Evolutionary conservation across 2,888 invertebrate species (phyloP).

Genomic region (Caenorhabditis sinica): DNA sequence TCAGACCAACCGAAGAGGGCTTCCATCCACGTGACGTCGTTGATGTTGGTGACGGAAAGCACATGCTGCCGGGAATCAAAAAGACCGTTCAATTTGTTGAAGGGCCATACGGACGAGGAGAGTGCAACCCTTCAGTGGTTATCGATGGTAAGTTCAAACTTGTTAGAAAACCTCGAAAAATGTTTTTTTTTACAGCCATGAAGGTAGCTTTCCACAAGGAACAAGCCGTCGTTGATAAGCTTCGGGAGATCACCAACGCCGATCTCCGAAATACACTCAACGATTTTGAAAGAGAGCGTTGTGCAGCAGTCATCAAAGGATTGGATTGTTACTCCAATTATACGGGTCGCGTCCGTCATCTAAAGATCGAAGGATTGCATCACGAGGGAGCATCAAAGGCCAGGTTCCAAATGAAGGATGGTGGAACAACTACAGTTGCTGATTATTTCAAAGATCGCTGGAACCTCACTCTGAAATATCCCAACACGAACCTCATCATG

Average conservation of each 20-base stretch:
- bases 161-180: not conserved
- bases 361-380: slow-evolving; percentile 45
- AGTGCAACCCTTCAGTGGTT: slow-evolving; percentile 62
- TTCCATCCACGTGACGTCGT: slow-evolving; percentile 50
- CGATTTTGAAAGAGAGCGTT: slow-evolving; percentile 42
- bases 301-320: slow-evolving; percentile 58
- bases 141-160: slow-evolving; percentile 54
- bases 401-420: slow-evolving; percentile 23
- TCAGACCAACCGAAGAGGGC: slow-evolving; percentile 49
- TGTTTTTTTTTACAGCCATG: slow-evolving; percentile 59
- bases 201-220: slow-evolving; percentile 71
- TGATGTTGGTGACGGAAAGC: slow-evolving; percentile 68
- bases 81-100: slow-evolving; percentile 68
- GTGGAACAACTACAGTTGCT: not conserved
- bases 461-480: slow-evolving; percentile 56
- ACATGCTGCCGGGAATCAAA: slow-evolving; percentile 62
- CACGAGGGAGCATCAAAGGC: slow-evolving; percentile 4
- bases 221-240: slow-evolving; percentile 56
- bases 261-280: not conserved
- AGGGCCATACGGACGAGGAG: slow-evolving; percentile 63
- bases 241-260: not conserved
- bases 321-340: slow-evolving; percentile 34
- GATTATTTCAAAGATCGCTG: slow-evolving; percentile 61
- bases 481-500: slow-evolving; percentile 65
- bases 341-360: slow-evolving; percentile 21